These are phyloP conservation scores for Ellobium chinense DNA, from an alignment of 2,888 invertebrate species.

Conservation along the genomic window DNA sequence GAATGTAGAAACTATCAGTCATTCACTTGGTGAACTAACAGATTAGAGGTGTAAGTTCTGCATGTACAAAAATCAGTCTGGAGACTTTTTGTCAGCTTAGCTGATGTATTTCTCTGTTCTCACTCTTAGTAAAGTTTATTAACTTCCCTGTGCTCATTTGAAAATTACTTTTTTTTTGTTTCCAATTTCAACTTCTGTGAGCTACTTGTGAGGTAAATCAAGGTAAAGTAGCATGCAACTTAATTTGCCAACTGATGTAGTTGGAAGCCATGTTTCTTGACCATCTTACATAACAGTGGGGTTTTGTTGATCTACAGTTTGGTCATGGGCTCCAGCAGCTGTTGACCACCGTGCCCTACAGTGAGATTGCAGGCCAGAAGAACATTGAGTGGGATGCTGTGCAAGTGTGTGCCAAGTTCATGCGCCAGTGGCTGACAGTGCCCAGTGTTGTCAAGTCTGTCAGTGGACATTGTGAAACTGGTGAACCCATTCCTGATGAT, in stretches of 20 bases:
- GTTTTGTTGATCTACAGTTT: conserved; percentile 82
- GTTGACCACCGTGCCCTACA: conserved; percentile 89
- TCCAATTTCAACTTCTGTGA: no score
- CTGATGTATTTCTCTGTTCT: no score
- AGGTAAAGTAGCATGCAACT: no score
- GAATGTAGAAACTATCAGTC: no score
- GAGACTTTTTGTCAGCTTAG: no score
- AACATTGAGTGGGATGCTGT: conserved; percentile 97
- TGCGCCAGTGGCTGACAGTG: conserved; percentile 88
- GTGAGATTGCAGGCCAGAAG: conserved; percentile 90
- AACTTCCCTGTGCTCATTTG: no score
- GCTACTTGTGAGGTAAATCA: no score
- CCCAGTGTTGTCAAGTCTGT: conserved; percentile 83
- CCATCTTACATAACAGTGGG: background rate
- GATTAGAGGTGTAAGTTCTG: no score
- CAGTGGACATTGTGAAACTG: conserved; percentile 87
- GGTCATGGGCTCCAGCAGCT: conserved; percentile 93
- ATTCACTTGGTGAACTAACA: no score
- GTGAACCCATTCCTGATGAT: conserved; percentile 85
- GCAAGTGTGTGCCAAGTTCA: conserved; percentile 89
- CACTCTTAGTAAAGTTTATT: no score
- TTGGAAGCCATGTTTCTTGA: background rate
- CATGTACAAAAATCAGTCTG: no score
- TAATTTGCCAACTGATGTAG: background rate
- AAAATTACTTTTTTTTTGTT: no score